phyloP scores from a whole-genome alignment of 1,140 invertebrate genomes.

The Asbolus verrucosus region DNA sequence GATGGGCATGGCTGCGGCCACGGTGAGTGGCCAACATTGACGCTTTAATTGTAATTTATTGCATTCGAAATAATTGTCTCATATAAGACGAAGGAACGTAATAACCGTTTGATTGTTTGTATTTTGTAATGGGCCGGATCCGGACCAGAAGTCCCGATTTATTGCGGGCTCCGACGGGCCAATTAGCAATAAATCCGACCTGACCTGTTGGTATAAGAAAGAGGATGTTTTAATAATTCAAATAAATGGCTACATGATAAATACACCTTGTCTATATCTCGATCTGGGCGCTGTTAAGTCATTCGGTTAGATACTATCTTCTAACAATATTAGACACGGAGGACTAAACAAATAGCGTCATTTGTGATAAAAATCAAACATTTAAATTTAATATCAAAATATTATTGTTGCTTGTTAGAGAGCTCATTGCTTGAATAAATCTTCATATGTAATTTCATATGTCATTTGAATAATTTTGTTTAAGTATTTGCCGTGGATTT shows the following conservation, averaged over 20 bases:
- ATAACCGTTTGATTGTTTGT: constrained; percentile 20
- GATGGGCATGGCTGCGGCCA: constrained; percentile 24
- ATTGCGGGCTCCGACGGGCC: constrained; percentile 23
- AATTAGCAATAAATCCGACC: constrained; percentile 42
- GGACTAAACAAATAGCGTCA: constrained; percentile 46
- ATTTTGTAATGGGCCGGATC: constrained; percentile 34
- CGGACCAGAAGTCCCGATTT: constrained; percentile 30
- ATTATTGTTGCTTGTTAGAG: constrained; percentile 36
- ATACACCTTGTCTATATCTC: constrained; percentile 33
- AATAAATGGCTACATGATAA: constrained; percentile 42
- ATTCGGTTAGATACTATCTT: constrained; percentile 43
- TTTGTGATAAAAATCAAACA: constrained; percentile 49
- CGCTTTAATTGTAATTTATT: constrained; percentile 42
- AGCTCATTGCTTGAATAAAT: constrained; percentile 12
- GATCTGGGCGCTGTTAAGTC: constrained; percentile 30
- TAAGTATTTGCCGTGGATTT: not conserved
- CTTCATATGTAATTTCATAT: not conserved
- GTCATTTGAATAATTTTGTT: constrained; percentile 17
- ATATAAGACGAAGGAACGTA: constrained; percentile 6
- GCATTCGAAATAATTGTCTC: constrained; percentile 13
- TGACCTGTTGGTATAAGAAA: constrained; percentile 40
- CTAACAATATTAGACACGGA: constrained; percentile 43
- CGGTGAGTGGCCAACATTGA: constrained; percentile 37
- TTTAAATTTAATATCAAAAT: constrained; percentile 49
- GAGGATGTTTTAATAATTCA: constrained; percentile 42